phyloP scores from a whole-genome alignment of 2,113 vertebrate species.

The Pollimyrus isidori region DNA sequence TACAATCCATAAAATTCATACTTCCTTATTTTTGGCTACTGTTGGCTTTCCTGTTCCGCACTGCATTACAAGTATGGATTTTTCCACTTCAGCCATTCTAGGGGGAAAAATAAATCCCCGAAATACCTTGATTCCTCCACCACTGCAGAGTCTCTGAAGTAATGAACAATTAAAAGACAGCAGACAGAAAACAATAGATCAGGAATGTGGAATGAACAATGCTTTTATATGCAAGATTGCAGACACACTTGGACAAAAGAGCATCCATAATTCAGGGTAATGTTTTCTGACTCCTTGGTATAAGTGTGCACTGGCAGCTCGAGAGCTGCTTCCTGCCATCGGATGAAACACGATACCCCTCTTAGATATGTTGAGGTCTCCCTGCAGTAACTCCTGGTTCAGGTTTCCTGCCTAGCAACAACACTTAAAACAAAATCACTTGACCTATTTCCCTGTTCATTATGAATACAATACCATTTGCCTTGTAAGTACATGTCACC shows the following conservation, averaged over 20 bases:
- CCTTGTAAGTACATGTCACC: constrained; percentile 8
- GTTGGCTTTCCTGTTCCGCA: not conserved
- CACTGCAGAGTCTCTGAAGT: not conserved
- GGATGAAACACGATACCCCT: not conserved
- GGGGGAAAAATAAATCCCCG: not conserved
- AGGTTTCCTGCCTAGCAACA: constrained; percentile 14
- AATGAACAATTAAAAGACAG: not conserved
- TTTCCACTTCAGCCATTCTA: not conserved
- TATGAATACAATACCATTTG: not conserved
- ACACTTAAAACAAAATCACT: constrained; percentile 6
- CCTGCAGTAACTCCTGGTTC: constrained; percentile 1
- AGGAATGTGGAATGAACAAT: not conserved
- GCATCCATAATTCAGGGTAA: constrained; percentile 7
- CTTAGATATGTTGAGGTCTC: not conserved
- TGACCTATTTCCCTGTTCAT: not conserved
- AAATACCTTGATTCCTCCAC: not conserved
- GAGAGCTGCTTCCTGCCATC: not conserved
- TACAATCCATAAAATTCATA: not conserved
- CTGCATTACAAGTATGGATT: not conserved
- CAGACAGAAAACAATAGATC: not conserved
- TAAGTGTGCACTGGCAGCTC: not conserved
- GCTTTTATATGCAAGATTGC: not conserved
- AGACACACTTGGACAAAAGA: not conserved
- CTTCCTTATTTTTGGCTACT: not conserved
- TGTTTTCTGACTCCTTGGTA: not conserved